Evolutionary conservation across 2,113 vertebrate genomes (phyloP).

Genomic region (Anhinga anhinga): DNA sequence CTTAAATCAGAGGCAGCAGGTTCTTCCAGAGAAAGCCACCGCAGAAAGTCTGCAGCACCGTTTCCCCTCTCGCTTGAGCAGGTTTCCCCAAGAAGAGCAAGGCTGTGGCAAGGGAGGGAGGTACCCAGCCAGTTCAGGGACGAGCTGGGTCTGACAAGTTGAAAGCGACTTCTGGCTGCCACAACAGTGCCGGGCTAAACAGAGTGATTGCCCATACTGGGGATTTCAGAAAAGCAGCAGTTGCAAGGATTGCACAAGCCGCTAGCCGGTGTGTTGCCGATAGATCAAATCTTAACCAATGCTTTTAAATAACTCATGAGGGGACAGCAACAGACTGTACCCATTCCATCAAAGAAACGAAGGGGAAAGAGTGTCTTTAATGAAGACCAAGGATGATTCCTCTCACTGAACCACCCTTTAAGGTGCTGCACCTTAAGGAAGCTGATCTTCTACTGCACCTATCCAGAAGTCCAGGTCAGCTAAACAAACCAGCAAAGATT

Average conservation of each 20-base stretch:
- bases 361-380: background rate
- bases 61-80: background rate
- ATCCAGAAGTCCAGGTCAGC: background rate
- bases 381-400: background rate
- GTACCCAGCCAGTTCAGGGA: background rate
- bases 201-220: rapidly evolving
- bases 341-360: background rate
- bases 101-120: background rate
- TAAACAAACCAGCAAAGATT: background rate
- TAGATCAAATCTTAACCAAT: background rate
- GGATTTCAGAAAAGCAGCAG: background rate
- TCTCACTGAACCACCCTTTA: background rate
- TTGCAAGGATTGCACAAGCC: background rate
- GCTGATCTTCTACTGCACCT: background rate
- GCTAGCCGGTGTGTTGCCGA: rapidly evolving
- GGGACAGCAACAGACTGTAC: background rate
- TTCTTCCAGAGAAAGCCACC: background rate
- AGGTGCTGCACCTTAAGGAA: background rate
- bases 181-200: background rate
- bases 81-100: rapidly evolving
- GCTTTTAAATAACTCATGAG: background rate
- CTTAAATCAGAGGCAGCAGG: background rate
- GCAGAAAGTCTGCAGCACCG: no score
- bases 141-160: background rate
- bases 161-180: background rate